Percentiles rank a stretch among this genome's conserved stretches.
These are phyloP conservation scores for Andrena bicolor DNA, from an alignment of 2,888 invertebrate genomes.

Conservation along the genomic window DNA sequence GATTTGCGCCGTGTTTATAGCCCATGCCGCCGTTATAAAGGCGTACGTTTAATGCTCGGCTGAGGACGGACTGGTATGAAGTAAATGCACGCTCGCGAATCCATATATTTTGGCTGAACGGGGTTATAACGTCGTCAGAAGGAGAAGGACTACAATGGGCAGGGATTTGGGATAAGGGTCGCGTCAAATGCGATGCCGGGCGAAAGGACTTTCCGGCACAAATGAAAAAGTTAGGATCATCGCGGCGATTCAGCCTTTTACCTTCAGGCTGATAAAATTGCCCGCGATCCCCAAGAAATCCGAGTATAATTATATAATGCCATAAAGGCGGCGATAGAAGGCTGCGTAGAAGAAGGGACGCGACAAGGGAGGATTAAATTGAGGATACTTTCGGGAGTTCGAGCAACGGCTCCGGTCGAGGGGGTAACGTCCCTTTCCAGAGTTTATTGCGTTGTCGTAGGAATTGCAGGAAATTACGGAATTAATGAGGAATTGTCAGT, in stretches of 20 bases:
- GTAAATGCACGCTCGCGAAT: conserved; percentile 31
- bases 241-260: conserved; percentile 47
- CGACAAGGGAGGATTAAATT: conserved; percentile 52
- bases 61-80: conserved; percentile 17
- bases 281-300: conserved; percentile 27
- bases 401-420: neutral
- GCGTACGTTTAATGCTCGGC: conserved; percentile 13
- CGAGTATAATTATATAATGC: conserved; percentile 53
- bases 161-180: conserved; percentile 57
- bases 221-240: conserved; percentile 66
- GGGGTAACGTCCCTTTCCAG: conserved; percentile 31
- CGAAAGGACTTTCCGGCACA: conserved; percentile 27
- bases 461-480: neutral
- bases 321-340: conserved; percentile 5
- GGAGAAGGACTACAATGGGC: conserved; percentile 41
- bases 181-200: conserved; percentile 36
- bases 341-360: conserved; percentile 30
- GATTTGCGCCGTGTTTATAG: conserved; percentile 18
- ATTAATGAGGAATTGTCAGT: neutral
- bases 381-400: conserved; percentile 43
- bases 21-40: neutral
- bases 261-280: conserved; percentile 57
- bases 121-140: conserved; percentile 35
- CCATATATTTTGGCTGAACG: conserved; percentile 48
- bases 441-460: neutral